phyloP scores from a whole-genome alignment of 2,888 invertebrate species.

The Xylocampa areola region DNA sequence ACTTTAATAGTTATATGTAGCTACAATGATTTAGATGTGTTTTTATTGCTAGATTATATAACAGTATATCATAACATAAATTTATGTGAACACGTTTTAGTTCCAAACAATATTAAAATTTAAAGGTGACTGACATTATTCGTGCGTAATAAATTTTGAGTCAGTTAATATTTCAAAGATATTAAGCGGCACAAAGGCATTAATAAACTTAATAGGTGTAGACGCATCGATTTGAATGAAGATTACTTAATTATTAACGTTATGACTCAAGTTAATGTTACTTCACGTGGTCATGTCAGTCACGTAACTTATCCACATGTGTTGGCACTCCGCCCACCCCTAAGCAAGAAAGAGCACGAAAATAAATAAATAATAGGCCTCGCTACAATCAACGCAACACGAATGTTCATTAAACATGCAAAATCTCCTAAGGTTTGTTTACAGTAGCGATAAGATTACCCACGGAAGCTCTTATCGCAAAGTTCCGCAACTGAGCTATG shows the following conservation, averaged over 20 bases:
- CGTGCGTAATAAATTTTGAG: slow-evolving; percentile 26
- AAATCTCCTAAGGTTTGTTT: slow-evolving; percentile 49
- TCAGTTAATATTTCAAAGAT: slow-evolving; percentile 6
- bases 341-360: slow-evolving; percentile 28
- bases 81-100: slow-evolving; percentile 36
- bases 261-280: slow-evolving; percentile 10
- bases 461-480: slow-evolving; percentile 57
- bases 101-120: slow-evolving; percentile 34
- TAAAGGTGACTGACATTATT: slow-evolving; percentile 25
- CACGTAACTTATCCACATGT: slow-evolving; percentile 15
- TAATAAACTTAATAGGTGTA: slow-evolving; percentile 10
- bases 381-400: slow-evolving; percentile 49
- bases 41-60: slow-evolving; percentile 41
- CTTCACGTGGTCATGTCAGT: slow-evolving; percentile 10
- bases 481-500: slow-evolving; percentile 54
- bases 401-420: slow-evolving; percentile 66
- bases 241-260: slow-evolving; percentile 24
- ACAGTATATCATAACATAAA: slow-evolving; percentile 29
- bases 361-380: slow-evolving; percentile 41
- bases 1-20: slow-evolving; percentile 48
- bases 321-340: slow-evolving; percentile 12
- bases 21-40: slow-evolving; percentile 49
- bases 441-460: slow-evolving; percentile 52
- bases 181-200: not conserved
- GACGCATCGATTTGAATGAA: slow-evolving; percentile 9